Percentiles rank a stretch among this genome's conserved stretches.
Conservation (phyloP, 64 coral and sea anemone species). For the Pocillopora damicornis region DNA sequence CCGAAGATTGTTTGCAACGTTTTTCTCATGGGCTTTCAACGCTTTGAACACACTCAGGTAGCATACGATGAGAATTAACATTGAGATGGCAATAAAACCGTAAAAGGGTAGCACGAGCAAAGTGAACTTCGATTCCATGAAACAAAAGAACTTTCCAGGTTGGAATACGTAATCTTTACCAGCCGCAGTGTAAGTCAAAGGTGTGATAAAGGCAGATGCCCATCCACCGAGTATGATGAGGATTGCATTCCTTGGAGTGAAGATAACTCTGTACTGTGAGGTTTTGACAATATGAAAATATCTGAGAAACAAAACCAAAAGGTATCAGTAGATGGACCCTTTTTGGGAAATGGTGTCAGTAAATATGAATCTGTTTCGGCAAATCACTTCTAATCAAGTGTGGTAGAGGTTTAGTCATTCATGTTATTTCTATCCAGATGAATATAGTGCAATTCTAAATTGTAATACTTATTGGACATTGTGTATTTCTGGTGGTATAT, state of each 20-base stretch:
- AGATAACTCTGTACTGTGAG: slow-evolving; percentile 10
- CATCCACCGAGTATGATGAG: not conserved
- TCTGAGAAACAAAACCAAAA: not conserved
- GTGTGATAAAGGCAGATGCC: not conserved
- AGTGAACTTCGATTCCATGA: slow-evolving; percentile 6
- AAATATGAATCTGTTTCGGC: too few species aligned
- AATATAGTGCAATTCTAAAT: too few species aligned
- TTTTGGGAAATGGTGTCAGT: too few species aligned
- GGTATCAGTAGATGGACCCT: too few species aligned
- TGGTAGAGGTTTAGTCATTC: too few species aligned
- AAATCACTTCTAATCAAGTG: too few species aligned
- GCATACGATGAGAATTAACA: slow-evolving; percentile 15
- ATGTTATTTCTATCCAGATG: too few species aligned
- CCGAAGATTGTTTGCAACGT: not conserved
- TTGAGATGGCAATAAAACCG: slow-evolving; percentile 31
- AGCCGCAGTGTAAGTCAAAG: slow-evolving; percentile 12
- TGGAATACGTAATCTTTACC: slow-evolving; percentile 32
- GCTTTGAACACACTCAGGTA: slow-evolving; percentile 49
- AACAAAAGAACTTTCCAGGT: slow-evolving; percentile 41
- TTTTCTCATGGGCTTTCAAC: slow-evolving; percentile 22
- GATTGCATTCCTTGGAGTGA: slow-evolving; percentile 10
- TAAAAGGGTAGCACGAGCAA: slow-evolving; percentile 13
- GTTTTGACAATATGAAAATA: slow-evolving; percentile 41
- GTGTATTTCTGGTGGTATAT: too few species aligned
- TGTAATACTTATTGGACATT: too few species aligned